Evolutionary conservation across 2,888 invertebrate genomes (phyloP).

Genomic region (Melanostoma mellinum): DNA sequence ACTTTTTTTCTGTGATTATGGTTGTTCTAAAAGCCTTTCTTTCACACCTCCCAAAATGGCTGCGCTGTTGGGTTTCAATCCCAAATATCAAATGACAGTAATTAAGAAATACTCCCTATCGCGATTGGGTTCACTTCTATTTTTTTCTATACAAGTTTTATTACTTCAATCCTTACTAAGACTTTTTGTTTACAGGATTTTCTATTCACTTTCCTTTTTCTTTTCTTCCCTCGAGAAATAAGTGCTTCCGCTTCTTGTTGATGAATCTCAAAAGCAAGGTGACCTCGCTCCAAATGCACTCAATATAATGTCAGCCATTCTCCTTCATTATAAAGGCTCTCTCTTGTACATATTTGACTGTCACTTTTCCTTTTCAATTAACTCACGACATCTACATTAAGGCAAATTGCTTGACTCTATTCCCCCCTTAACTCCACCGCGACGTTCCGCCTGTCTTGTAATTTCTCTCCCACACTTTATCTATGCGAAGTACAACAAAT

Average conservation of each 20-base stretch:
- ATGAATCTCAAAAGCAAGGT: constrained; percentile 9
- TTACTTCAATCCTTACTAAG: no score
- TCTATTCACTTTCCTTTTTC: no score
- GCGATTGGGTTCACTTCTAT: no score
- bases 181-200: no score
- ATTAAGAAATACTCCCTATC: no score
- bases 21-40: no score
- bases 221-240: no score
- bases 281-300: constrained; percentile 31
- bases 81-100: no score
- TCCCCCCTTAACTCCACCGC: not conserved
- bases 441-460: constrained; percentile 28
- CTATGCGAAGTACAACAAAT: constrained; percentile 56
- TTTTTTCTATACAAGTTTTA: no score
- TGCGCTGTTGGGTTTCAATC: no score
- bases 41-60: no score
- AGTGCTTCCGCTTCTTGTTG: not conserved
- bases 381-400: constrained; percentile 57
- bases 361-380: constrained; percentile 52
- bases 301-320: not conserved
- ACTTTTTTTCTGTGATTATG: no score
- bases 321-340: constrained; percentile 21
- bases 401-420: constrained; percentile 47
- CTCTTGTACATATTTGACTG: constrained; percentile 2
- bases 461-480: not conserved